Conservation (phyloP, 2,113 vertebrate genomes). For the Gorsachius goisagi region DNA sequence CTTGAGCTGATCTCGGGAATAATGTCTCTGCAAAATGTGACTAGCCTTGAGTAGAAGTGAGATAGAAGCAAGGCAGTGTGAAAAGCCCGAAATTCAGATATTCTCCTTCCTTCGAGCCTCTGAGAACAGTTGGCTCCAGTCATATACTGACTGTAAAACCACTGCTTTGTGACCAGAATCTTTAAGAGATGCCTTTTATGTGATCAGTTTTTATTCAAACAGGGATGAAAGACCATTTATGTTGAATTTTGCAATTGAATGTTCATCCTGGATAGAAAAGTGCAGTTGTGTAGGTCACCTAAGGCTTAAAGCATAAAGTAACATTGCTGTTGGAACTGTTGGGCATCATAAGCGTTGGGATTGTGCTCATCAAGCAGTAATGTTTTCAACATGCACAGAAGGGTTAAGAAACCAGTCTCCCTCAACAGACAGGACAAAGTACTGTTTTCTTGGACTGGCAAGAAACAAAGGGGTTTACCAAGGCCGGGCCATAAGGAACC, state of each 20-base stretch:
- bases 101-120: not conserved
- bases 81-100: not conserved
- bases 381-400: not conserved
- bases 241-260: slow-evolving; percentile 29
- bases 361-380: not conserved
- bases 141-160: slow-evolving; percentile 39
- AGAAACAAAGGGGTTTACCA: not conserved
- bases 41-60: not conserved
- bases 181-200: slow-evolving; percentile 46
- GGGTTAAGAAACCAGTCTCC: not conserved
- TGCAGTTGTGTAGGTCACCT: not conserved
- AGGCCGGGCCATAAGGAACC: not conserved
- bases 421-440: not conserved
- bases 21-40: not conserved
- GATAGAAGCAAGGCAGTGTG: not conserved
- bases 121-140: slow-evolving; percentile 31
- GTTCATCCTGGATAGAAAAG: not conserved
- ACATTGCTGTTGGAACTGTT: not conserved
- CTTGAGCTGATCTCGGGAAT: not conserved
- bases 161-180: slow-evolving; percentile 48
- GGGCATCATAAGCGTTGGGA: not conserved
- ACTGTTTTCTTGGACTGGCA: not conserved
- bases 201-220: slow-evolving; percentile 30
- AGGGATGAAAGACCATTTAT: slow-evolving; percentile 31
- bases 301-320: not conserved